A percentile compares a stretch with the other conserved stretches of the same genome.
phyloP scores from a whole-genome alignment of 2,113 vertebrate species.

The Apeltes quadracus region DNA sequence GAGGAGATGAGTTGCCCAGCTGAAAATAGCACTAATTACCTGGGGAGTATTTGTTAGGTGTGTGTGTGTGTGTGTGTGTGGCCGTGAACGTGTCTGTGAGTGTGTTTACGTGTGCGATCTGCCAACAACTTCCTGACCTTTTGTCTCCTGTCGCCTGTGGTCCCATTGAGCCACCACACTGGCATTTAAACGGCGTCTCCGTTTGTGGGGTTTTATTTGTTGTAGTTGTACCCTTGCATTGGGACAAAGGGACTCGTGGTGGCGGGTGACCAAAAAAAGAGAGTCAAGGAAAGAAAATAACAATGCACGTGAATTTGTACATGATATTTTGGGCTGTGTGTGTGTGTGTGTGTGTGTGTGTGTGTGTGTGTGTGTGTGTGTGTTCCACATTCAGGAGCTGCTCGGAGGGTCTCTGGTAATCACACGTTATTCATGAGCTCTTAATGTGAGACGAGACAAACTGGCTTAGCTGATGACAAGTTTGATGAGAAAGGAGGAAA shows the following conservation, averaged over 20 bases:
- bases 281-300: slow-evolving; percentile 5
- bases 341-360: slow-evolving; percentile 15
- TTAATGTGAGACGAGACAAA: slow-evolving; percentile 76
- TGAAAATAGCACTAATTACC: slow-evolving; percentile 66
- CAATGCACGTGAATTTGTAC: slow-evolving; percentile 37
- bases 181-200: slow-evolving; percentile 43
- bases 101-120: background rate
- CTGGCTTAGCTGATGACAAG: slow-evolving; percentile 74
- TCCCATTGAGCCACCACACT: slow-evolving; percentile 49
- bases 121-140: slow-evolving; percentile 45
- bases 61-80: background rate
- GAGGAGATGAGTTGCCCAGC: slow-evolving; percentile 48
- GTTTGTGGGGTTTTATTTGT: slow-evolving; percentile 5
- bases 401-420: slow-evolving; percentile 66
- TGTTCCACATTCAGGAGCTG: slow-evolving; percentile 42
- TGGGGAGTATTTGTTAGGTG: slow-evolving; percentile 44
- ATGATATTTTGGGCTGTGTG: slow-evolving; percentile 38
- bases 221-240: background rate
- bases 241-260: background rate
- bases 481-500: slow-evolving; percentile 74
- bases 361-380: slow-evolving; percentile 7
- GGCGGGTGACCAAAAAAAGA: background rate
- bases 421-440: slow-evolving; percentile 75
- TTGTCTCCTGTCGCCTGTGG: slow-evolving; percentile 2
- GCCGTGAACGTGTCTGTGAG: slow-evolving; percentile 10